phyloP scores from a whole-genome alignment of 2,888 invertebrate species.

The Ecdyonurus torrentis region DNA sequence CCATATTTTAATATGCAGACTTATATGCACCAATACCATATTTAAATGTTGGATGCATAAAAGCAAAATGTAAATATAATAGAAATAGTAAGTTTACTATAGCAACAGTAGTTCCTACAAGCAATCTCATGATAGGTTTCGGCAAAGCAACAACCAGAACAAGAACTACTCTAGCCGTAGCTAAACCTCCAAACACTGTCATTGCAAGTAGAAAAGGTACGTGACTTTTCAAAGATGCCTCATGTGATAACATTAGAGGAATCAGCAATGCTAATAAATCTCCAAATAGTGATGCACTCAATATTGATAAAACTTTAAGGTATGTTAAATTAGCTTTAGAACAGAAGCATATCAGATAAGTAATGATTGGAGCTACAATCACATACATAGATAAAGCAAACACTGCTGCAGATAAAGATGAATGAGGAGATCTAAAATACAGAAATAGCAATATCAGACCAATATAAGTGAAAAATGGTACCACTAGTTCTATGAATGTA shows the following conservation, averaged over 20 bases:
- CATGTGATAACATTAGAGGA: constrained; percentile 27
- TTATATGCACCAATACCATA: constrained; percentile 17
- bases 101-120: constrained; percentile 30
- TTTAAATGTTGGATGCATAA: constrained; percentile 29
- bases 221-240: constrained; percentile 22
- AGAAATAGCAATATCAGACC: not conserved
- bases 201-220: constrained; percentile 29
- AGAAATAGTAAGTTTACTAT: constrained; percentile 30
- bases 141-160: constrained; percentile 29
- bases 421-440: not conserved
- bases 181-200: constrained; percentile 29
- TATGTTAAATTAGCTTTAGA: constrained; percentile 23
- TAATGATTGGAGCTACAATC: constrained; percentile 19
- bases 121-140: constrained; percentile 28
- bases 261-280: constrained; percentile 27
- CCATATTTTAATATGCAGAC: not conserved
- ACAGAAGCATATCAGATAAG: constrained; percentile 22
- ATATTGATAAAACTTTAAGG: constrained; percentile 25
- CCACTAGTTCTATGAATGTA: not conserved
- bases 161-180: constrained; percentile 29
- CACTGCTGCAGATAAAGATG: not conserved
- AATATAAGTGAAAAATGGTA: not conserved
- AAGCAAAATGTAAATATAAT: constrained; percentile 33
- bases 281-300: constrained; percentile 32
- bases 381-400: not conserved